Base-by-base conservation (phyloP, 2,113 vertebrate genomes). In the Ailuropoda melanoleuca region DNA sequence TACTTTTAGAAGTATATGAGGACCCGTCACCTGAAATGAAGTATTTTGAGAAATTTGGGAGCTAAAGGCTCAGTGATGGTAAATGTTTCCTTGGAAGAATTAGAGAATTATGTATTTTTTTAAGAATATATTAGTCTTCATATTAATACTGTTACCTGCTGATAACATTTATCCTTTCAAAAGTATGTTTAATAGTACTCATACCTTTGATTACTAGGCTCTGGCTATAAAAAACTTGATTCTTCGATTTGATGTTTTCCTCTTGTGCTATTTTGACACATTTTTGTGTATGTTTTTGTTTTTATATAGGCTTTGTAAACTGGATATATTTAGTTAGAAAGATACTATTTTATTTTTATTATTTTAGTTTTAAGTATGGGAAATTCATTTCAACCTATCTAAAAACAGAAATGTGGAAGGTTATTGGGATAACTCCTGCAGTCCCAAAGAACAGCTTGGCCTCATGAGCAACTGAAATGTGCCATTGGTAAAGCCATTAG, bases 21-120 rank as follows among this genome's bases (percentile, higher is more conserved):
- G 43, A 24, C n/a, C 46, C 60, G 15, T 2, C 0, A 80, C 56
- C 26, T 77, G 43, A 23, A 14, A 55, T 56, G 50, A 64, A 55
- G 1, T 77, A 88, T 96, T 85, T 80, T 92, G 23, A 94, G 12
- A 95, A 96, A 62, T 88, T 93, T 96, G 94, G 15, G 31, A 95
- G 74, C 17, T 60, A n/a, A 64, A 26, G 21, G 39, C 90, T 12
- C 17, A 75, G 26, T 84, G 39, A 88, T 58, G 21, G 4, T 5
- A 66, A 6, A 64, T 43, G 62, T 93, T 91, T 90, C 18, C n/a
- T 10, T 46, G 23, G 34, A 93, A 19, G 39, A 82, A 66, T 97
- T 93, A 84, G 9, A 77, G 56, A 81, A 81, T 6, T 82, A 39
- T 77, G 81, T 74, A 58, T 83, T 90, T 84, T 56, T 74, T 94